These are phyloP conservation scores for Eospalax fontanierii DNA, from an alignment of 2,797 vertebrate genomes.

Conservation along the genomic window DNA sequence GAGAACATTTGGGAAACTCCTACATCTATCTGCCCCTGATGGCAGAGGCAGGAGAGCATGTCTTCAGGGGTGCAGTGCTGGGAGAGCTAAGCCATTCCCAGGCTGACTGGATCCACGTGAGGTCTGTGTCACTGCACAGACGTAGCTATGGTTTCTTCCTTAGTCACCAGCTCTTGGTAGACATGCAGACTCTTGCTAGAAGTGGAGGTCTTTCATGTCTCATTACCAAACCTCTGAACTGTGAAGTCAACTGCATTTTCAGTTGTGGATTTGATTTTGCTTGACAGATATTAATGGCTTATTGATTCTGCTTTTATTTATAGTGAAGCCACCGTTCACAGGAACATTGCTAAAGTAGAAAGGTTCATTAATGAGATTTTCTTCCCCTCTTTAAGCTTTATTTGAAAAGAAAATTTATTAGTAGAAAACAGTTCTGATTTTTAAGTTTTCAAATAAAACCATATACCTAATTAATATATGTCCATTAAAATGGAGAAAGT, in stretches of 20 bases:
- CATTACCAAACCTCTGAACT: slow-evolving; percentile 16
- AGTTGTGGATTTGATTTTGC: slow-evolving; percentile 52
- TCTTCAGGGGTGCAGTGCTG: background rate
- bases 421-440: slow-evolving; percentile 55
- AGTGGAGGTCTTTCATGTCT: background rate
- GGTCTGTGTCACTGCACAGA: background rate
- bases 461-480: background rate
- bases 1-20: background rate
- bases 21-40: background rate
- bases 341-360: slow-evolving; percentile 50
- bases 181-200: background rate
- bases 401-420: slow-evolving; percentile 55
- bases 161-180: background rate
- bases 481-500: background rate
- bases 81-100: background rate
- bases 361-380: slow-evolving; percentile 22
- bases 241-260: background rate
- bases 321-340: slow-evolving; percentile 47
- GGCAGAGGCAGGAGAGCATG: background rate
- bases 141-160: background rate
- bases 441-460: background rate
- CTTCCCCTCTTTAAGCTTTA: background rate
- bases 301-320: slow-evolving; percentile 71
- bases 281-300: slow-evolving; percentile 63
- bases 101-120: background rate